Base-by-base conservation (phyloP, 2,888 invertebrate species). In the Eristalinus aeneus region DNA sequence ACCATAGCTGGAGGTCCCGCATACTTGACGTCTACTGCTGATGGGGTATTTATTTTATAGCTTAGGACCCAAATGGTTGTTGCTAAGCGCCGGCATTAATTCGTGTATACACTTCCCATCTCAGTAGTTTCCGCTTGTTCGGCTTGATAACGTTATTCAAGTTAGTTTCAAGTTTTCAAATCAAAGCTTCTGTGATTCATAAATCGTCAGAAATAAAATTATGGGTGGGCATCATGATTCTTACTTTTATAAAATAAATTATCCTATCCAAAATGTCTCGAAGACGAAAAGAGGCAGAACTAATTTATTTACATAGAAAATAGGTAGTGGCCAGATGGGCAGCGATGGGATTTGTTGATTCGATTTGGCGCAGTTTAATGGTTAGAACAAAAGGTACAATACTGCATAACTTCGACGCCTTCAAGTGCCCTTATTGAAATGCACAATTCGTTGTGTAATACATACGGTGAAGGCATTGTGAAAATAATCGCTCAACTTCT, bases 71-170 rank as follows among this genome's bases (percentile, higher is more conserved):
- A 61, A 71, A 61, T 69, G 69, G 69, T 31, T 75, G 60, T 60
- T 61, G 74, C 69, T 39, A 75, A 84, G 84, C 80, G 84, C 84
- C 84, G 72, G 63, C 78, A 68, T 78, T 68, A 23, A 11, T 23
- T n/a, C 56, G 68, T 67, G 63, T 63, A 68, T 72, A 5, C 27
- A 27, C 53, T 2, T 39, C 39, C 27, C 63, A 36, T 36, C 54
- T 22, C 56, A 74, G 46, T 46, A 16, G n/a, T 46, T 8, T 2
- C 39, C 71, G 74, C 63, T 64, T 79, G 73, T 8, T 73, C 58
- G 73, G 67, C 61, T 68, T 22, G 73, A 68, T 78, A 73, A 73
- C 73, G 72, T 78, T 46, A 34, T 73, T 58, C 39, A 46, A 39
- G 46, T 46, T 16, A 16, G 46, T 46, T 46, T 46, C 16, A 46